Percentiles rank a stretch among this genome's conserved stretches.
These are phyloP conservation scores for Ichneumon xanthorius DNA, from an alignment of 2,888 invertebrate genomes.

Conservation along the genomic window DNA sequence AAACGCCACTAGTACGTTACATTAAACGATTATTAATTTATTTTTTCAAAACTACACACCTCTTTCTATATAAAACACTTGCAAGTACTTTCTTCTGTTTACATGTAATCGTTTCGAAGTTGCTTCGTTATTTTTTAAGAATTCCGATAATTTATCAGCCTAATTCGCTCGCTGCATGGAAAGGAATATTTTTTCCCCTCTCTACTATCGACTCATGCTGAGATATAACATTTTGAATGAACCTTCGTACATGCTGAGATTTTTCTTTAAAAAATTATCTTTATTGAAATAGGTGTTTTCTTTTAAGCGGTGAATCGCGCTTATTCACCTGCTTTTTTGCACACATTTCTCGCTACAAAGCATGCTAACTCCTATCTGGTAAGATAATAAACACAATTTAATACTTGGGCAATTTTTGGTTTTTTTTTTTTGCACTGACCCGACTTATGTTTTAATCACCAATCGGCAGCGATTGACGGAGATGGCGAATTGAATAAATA, in stretches of 20 bases:
- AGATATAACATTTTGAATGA: slow-evolving; percentile 13
- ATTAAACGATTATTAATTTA: slow-evolving; percentile 71
- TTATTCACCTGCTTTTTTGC: slow-evolving; percentile 24
- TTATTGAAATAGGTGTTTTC: too few species aligned
- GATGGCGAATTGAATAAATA: background rate
- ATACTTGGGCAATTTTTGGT: background rate
- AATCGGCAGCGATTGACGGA: background rate
- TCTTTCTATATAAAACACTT: background rate
- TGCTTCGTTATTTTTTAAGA: slow-evolving; percentile 17
- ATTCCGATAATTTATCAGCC: slow-evolving; percentile 73
- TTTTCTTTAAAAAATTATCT: background rate
- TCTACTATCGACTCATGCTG: slow-evolving; percentile 23
- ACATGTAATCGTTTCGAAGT: background rate
- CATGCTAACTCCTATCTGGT: slow-evolving; percentile 41
- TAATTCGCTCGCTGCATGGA: slow-evolving; percentile 78
- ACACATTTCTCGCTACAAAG: slow-evolving; percentile 59
- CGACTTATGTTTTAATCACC: background rate
- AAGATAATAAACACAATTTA: slow-evolving; percentile 1
- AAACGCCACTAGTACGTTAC: slow-evolving; percentile 68
- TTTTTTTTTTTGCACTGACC: slow-evolving; percentile 2
- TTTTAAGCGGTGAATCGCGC: background rate
- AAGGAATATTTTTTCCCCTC: slow-evolving; percentile 33
- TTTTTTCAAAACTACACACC: slow-evolving; percentile 10
- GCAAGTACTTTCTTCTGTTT: background rate
- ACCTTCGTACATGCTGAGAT: slow-evolving; percentile 13